A percentile compares a stretch with the other conserved stretches of the same genome.
Conservation (phyloP, 2,888 invertebrate genomes). For the Acronicta leporina region DNA sequence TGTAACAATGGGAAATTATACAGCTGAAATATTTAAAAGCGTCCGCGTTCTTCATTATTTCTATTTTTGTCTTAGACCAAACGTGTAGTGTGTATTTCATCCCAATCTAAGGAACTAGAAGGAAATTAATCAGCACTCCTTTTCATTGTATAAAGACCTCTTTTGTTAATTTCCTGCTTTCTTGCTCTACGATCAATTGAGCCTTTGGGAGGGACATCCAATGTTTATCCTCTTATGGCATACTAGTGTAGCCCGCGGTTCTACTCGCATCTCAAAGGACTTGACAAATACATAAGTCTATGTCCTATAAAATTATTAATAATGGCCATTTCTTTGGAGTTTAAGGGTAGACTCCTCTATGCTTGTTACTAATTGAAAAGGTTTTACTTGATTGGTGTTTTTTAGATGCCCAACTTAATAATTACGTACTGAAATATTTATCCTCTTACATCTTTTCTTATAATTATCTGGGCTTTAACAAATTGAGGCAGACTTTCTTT, state of each 20-base stretch:
- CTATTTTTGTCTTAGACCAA: conserved; percentile 2
- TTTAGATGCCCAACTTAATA: conserved; percentile 5
- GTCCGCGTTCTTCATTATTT: background rate
- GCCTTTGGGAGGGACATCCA: background rate
- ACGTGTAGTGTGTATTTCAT: conserved; percentile 2
- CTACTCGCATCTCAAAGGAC: no score
- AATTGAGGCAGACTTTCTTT: background rate
- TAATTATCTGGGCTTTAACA: background rate
- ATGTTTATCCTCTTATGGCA: conserved; percentile 8
- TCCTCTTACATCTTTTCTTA: background rate
- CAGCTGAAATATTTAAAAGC: background rate
- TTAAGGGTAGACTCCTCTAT: background rate
- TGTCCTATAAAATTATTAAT: background rate
- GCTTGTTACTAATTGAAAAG: background rate
- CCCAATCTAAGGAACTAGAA: conserved; percentile 8
- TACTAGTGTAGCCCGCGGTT: background rate
- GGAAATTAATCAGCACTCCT: conserved; percentile 31
- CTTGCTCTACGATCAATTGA: conserved; percentile 14
- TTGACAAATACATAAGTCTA: no score
- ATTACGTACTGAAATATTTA: background rate
- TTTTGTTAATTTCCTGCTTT: conserved; percentile 26
- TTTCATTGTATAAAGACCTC: conserved; percentile 16
- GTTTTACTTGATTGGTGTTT: conserved; percentile 15
- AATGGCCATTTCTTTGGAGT: conserved; percentile 1
- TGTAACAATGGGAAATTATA: conserved; percentile 13